phyloP scores from a whole-genome alignment of 2,888 invertebrate genomes.

The Eumerus sabulonum region DNA sequence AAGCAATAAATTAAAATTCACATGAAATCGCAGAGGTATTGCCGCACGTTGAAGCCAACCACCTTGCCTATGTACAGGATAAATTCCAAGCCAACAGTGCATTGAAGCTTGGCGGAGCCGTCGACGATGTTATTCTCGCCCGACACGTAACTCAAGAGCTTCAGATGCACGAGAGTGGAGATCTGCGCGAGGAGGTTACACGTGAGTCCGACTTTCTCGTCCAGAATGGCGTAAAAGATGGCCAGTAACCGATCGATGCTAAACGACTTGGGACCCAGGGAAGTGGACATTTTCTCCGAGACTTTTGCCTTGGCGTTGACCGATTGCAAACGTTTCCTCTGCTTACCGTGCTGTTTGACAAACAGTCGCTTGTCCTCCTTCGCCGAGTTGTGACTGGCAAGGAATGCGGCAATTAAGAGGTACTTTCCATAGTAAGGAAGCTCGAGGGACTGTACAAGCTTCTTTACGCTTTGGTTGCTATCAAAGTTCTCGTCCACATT shows the following conservation, averaged over 20 bases:
- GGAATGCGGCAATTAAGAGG: constrained; percentile 92
- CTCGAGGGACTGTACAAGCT: constrained; percentile 85
- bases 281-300: constrained; percentile 82
- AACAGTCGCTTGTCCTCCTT: constrained; percentile 93
- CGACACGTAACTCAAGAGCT: constrained; percentile 85
- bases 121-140: constrained; percentile 85
- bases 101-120: constrained; percentile 91
- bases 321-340: constrained; percentile 83
- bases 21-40: constrained; percentile 87
- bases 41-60: constrained; percentile 87
- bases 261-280: constrained; percentile 91
- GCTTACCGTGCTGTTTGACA: constrained; percentile 88
- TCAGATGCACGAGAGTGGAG: constrained; percentile 90
- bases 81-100: constrained; percentile 90
- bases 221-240: constrained; percentile 93
- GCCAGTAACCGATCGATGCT: constrained; percentile 90
- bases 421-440: constrained; percentile 94
- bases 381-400: constrained; percentile 95
- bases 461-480: constrained; percentile 78
- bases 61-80: constrained; percentile 88
- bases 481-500: constrained; percentile 13
- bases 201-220: constrained; percentile 90
- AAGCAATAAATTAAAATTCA: constrained; percentile 72
- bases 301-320: constrained; percentile 83
- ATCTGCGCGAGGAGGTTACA: constrained; percentile 93